A percentile compares a stretch with the other conserved stretches of the same genome.
Conservation (phyloP, 2,113 vertebrate species). For the Cisticola juncidis region DNA sequence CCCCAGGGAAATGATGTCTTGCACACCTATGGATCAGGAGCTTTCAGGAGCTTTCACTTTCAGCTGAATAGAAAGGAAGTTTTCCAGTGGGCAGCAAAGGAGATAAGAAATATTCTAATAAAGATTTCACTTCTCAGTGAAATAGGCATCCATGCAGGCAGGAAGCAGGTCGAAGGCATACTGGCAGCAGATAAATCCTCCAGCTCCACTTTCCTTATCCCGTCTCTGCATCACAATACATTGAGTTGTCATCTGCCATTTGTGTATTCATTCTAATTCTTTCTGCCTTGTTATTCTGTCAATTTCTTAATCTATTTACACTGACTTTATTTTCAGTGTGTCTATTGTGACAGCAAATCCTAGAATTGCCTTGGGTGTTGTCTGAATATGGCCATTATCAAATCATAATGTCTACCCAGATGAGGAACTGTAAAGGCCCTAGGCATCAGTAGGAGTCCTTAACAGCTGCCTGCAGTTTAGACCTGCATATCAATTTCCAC, state of each 20-base stretch:
- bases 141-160: not conserved
- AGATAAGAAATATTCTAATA: constrained; percentile 42
- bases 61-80: not conserved
- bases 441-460: constrained; percentile 43
- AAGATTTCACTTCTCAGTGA: constrained; percentile 16
- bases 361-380: constrained; percentile 72
- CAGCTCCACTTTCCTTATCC: not conserved
- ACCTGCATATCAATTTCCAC: constrained; percentile 49
- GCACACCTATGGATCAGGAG: not conserved
- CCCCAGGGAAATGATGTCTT: not conserved
- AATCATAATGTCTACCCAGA: constrained; percentile 64
- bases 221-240: not conserved
- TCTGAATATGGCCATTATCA: constrained; percentile 72
- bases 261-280: constrained; percentile 61
- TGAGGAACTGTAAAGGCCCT: constrained; percentile 52
- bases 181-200: constrained; percentile 36
- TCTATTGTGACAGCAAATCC: constrained; percentile 71
- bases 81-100: constrained; percentile 1
- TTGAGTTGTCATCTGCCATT: constrained; percentile 51
- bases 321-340: constrained; percentile 73
- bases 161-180: constrained; percentile 21
- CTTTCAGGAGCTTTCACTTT: not conserved
- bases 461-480: constrained; percentile 61
- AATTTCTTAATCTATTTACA: constrained; percentile 75
- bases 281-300: constrained; percentile 75